Evolutionary conservation across 2,888 invertebrate genomes (phyloP).

Genomic region (Toxonevra muliebris): DNA sequence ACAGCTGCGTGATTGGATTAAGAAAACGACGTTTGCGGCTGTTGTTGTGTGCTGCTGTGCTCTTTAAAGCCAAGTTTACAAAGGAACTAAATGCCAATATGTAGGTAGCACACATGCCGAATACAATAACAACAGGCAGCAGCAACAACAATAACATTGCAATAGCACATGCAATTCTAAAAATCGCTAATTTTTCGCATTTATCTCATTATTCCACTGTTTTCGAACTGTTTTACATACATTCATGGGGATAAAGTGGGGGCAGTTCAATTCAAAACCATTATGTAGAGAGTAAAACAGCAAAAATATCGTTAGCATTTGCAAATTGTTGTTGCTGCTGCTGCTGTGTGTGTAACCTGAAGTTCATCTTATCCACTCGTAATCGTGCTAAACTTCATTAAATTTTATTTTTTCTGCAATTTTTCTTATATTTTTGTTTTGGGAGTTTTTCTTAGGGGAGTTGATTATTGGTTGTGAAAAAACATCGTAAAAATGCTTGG

Average conservation of each 20-base stretch:
- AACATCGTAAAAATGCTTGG: too few species aligned
- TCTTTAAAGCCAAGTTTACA: too few species aligned
- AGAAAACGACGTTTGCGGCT: too few species aligned
- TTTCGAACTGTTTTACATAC: slow-evolving; percentile 40
- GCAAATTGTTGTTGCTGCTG: slow-evolving; percentile 19
- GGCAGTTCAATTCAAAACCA: too few species aligned
- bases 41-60: too few species aligned
- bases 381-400: slow-evolving; percentile 38
- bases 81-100: too few species aligned
- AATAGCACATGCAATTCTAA: slow-evolving; percentile 33
- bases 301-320: background rate
- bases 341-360: too few species aligned
- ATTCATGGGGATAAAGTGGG: too few species aligned
- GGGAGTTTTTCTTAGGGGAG: slow-evolving; percentile 27
- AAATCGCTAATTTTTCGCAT: slow-evolving; percentile 59
- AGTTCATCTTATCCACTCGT: slow-evolving; percentile 22
- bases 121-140: too few species aligned
- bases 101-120: too few species aligned
- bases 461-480: slow-evolving; percentile 23
- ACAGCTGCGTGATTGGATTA: too few species aligned
- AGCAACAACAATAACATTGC: background rate
- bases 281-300: too few species aligned
- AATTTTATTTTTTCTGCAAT: slow-evolving; percentile 24
- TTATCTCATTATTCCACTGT: slow-evolving; percentile 60
- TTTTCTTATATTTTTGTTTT: background rate